Percentiles rank a stretch among this genome's conserved stretches.
These are phyloP conservation scores for Coregonus clupeaformis DNA, from an alignment of 2,113 vertebrate species.

Conservation along the genomic window DNA sequence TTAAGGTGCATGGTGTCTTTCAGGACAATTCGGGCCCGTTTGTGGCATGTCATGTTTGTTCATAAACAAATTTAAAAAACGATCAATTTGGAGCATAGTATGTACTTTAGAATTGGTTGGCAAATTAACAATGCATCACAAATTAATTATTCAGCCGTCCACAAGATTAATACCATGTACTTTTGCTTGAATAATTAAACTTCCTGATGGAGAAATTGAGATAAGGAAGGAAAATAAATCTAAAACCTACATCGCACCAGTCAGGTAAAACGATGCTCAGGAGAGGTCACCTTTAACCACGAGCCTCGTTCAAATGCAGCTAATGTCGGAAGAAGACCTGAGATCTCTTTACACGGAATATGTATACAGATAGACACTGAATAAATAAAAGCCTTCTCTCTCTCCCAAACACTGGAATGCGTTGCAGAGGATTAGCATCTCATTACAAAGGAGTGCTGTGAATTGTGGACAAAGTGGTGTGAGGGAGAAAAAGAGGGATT, in stretches of 20 bases:
- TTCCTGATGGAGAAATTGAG: conserved; percentile 12
- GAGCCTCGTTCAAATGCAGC: conserved; percentile 52
- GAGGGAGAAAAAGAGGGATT: conserved; percentile 34
- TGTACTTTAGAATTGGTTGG: not conserved
- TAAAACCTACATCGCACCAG: conserved; percentile 29
- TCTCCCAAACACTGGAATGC: conserved; percentile 57
- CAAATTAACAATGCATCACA: not conserved
- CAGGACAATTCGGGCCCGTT: not conserved
- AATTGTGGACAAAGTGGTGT: conserved; percentile 53
- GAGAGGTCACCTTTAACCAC: conserved; percentile 69
- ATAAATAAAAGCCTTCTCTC: conserved; percentile 69
- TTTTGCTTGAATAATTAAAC: conserved; percentile 33
- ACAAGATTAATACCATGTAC: not conserved
- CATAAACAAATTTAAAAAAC: not conserved
- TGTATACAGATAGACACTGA: conserved; percentile 64
- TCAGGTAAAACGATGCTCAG: conserved; percentile 47
- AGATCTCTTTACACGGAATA: conserved; percentile 59
- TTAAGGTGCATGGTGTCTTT: not conserved
- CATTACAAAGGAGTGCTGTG: conserved; percentile 53
- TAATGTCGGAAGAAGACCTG: conserved; percentile 40
- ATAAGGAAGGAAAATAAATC: conserved; percentile 44
- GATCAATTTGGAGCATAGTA: not conserved
- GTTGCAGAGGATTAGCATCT: conserved; percentile 61
- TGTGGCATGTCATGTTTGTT: not conserved
- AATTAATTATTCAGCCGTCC: not conserved